These are phyloP conservation scores for Baryphthengus martii DNA, from an alignment of 2,113 vertebrate genomes.

Conservation along the genomic window DNA sequence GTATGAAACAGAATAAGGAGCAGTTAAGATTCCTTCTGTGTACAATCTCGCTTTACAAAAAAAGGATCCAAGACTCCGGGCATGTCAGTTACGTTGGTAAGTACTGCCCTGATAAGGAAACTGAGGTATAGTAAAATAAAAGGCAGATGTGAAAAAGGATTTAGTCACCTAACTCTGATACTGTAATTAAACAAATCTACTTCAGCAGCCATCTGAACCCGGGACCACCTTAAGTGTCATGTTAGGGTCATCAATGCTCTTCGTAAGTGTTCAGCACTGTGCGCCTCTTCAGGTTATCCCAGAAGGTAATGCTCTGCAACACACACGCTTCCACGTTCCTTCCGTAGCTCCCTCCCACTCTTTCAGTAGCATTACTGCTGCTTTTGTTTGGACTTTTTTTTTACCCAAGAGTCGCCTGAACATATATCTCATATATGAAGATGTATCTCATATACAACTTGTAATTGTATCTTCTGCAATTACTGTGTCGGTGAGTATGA, in stretches of 20 bases:
- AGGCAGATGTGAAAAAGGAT: neutral
- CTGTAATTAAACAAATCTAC: neutral
- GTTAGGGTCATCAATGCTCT: neutral
- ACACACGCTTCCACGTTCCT: neutral
- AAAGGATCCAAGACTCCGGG: neutral
- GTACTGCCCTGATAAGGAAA: neutral
- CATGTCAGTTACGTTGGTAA: neutral
- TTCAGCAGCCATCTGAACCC: neutral
- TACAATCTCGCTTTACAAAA: neutral
- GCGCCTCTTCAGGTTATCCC: neutral
- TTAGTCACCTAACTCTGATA: neutral
- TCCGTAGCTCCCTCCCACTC: neutral
- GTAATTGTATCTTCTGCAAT: neutral
- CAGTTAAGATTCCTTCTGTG: neutral
- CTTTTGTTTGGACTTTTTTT: neutral
- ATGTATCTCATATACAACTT: neutral
- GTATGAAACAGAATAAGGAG: constrained; percentile 6
- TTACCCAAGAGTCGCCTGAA: neutral
- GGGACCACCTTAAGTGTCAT: neutral
- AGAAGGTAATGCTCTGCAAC: neutral
- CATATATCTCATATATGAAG: neutral
- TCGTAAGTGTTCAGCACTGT: neutral
- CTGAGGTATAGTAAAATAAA: neutral
- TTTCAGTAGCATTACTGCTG: neutral
- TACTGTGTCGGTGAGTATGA: neutral